A percentile compares a stretch with the other conserved stretches of the same genome.
These are phyloP conservation scores for Stenopsyche tienmushanensis DNA, from an alignment of 1,140 invertebrate genomes.

Conservation along the genomic window DNA sequence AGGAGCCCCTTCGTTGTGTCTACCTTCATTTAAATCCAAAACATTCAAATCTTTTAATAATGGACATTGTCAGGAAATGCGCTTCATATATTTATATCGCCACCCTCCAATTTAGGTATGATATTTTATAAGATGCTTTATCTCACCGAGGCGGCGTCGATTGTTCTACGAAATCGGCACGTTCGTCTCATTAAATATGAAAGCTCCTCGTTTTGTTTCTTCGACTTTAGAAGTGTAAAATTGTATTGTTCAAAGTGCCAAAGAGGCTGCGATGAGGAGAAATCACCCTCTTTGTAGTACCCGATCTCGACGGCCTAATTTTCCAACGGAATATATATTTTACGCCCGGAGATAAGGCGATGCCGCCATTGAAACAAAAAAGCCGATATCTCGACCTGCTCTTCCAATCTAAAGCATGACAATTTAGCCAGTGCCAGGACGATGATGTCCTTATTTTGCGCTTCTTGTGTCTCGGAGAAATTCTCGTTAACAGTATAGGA, in stretches of 20 bases:
- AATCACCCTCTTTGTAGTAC: background rate
- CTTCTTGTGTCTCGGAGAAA: no score
- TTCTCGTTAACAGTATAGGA: no score
- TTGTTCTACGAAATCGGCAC: constrained; percentile 22
- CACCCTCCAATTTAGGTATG: no score
- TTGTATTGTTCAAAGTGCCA: constrained; percentile 11
- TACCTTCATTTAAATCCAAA: no score
- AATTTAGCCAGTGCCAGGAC: background rate
- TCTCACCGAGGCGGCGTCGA: background rate
- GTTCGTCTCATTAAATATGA: constrained; percentile 37
- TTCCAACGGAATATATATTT: constrained; percentile 5
- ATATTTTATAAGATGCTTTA: constrained; percentile 7
- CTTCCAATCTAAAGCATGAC: background rate
- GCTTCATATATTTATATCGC: no score
- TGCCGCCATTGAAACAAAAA: background rate
- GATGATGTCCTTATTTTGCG: no score
- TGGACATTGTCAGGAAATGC: no score
- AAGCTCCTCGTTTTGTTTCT: background rate
- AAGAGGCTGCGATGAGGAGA: constrained; percentile 12
- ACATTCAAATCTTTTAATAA: no score
- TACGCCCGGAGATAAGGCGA: background rate
- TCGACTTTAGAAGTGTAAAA: constrained; percentile 13
- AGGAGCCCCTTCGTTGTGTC: no score
- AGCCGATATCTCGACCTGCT: no score
- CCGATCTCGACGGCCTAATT: constrained; percentile 6